Evolutionary conservation across 2,797 vertebrate species (phyloP).

Genomic region (Calcarius lapponicus): DNA sequence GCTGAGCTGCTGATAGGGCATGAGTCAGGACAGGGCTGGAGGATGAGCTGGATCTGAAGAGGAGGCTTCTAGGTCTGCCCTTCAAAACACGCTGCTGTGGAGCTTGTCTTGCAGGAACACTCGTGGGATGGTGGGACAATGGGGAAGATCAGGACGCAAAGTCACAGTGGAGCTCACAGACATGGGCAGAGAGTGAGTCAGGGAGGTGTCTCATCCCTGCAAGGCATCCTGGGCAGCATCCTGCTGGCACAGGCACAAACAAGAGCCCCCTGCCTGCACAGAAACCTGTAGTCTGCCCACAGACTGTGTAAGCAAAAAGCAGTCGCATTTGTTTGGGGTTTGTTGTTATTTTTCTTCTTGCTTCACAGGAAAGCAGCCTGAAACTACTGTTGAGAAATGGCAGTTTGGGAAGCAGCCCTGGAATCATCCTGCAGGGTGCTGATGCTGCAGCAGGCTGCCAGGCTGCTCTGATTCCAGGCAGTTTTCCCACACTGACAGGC

Average conservation of each 20-base stretch:
- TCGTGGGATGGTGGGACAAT: rapidly evolving
- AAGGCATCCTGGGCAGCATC: background rate
- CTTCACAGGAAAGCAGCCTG: background rate
- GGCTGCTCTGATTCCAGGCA: background rate
- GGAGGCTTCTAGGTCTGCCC: background rate
- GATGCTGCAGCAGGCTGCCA: background rate
- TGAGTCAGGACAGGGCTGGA: background rate
- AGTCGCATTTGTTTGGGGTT: background rate
- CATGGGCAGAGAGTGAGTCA: rapidly evolving
- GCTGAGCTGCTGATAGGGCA: background rate
- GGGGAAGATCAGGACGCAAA: background rate
- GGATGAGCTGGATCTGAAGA: background rate
- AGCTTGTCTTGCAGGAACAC: background rate
- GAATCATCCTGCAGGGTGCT: background rate
- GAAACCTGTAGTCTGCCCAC: background rate
- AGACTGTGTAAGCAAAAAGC: background rate
- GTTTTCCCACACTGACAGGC: background rate
- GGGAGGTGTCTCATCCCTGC: background rate
- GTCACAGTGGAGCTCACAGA: background rate
- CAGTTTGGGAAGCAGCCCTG: background rate
- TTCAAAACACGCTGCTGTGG: rapidly evolving
- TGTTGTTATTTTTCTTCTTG: background rate
- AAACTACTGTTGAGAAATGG: background rate
- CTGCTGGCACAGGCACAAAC: background rate
- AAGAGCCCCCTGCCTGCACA: too few relatives aligned